Percentiles rank a stretch among this genome's conserved stretches.
Conservation (phyloP, 2,113 vertebrate species). For the Cyanoderma ruficeps region DNA sequence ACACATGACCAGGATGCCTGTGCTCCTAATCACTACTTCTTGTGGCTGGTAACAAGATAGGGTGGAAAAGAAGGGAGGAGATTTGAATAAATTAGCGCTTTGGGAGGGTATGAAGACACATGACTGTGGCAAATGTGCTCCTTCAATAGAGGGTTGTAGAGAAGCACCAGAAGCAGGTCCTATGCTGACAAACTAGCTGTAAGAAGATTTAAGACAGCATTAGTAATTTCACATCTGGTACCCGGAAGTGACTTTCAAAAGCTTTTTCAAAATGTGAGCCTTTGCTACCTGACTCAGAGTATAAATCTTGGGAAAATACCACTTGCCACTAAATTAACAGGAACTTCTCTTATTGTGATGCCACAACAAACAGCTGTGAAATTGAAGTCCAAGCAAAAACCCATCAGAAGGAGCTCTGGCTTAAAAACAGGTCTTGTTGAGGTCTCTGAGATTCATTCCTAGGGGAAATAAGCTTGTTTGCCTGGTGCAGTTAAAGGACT, state of each 20-base stretch:
- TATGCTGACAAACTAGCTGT: not conserved
- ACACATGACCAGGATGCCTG: not conserved
- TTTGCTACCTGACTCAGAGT: not conserved
- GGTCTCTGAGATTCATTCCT: not conserved
- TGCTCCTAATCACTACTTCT: not conserved
- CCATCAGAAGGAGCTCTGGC: not conserved
- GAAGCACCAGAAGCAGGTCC: not conserved
- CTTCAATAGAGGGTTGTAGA: not conserved
- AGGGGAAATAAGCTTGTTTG: not conserved
- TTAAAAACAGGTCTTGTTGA: not conserved
- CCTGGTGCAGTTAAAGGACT: not conserved
- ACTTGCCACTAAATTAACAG: not conserved
- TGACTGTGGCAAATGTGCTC: not conserved
- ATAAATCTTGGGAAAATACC: not conserved
- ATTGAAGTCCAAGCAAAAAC: not conserved
- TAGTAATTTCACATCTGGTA: not conserved
- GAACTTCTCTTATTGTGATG: not conserved
- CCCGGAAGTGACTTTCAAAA: not conserved
- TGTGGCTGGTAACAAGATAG: not conserved
- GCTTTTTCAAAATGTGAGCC: not conserved
- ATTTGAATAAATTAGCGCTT: not conserved
- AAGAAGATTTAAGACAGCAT: not conserved
- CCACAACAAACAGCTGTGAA: not conserved
- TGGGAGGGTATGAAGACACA: not conserved
- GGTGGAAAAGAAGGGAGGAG: not conserved